Percentiles rank a stretch among this genome's conserved stretches.
phyloP scores from a whole-genome alignment of 2,797 vertebrate genomes.

The Esox lucius region DNA sequence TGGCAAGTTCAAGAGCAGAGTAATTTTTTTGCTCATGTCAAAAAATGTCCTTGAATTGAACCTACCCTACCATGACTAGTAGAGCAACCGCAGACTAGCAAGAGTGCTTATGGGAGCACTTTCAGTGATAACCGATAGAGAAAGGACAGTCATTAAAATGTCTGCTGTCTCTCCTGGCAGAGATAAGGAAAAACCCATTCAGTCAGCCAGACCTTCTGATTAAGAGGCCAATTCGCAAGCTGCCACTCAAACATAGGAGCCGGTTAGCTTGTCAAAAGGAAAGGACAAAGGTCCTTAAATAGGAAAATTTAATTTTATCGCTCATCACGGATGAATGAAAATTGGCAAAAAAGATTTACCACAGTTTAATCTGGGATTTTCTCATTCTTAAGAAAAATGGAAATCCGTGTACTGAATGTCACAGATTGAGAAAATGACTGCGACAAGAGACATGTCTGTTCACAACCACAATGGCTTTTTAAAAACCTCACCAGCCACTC shows the following conservation, averaged over 20 bases:
- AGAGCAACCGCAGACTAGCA: constrained; percentile 32
- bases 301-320: neutral
- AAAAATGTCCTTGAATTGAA: constrained; percentile 43
- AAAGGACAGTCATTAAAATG: constrained; percentile 46
- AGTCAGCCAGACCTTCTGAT: constrained; percentile 47
- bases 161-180: constrained; percentile 21
- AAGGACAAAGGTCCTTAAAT: constrained; percentile 17
- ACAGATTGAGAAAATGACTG: neutral
- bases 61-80: constrained; percentile 26
- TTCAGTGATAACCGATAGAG: constrained; percentile 43
- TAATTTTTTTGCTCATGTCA: neutral
- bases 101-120: constrained; percentile 56
- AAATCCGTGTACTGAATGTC: neutral
- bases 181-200: constrained; percentile 56
- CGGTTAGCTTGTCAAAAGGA: neutral
- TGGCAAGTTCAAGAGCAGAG: neutral
- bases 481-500: neutral
- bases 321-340: neutral
- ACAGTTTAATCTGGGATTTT: neutral
- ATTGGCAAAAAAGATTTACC: neutral
- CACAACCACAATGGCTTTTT: neutral
- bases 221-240: constrained; percentile 48
- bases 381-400: neutral
- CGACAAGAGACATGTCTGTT: neutral
- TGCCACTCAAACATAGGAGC: constrained; percentile 38